Conservation (phyloP, 2,113 vertebrate genomes). For the Sorex fumeus region DNA sequence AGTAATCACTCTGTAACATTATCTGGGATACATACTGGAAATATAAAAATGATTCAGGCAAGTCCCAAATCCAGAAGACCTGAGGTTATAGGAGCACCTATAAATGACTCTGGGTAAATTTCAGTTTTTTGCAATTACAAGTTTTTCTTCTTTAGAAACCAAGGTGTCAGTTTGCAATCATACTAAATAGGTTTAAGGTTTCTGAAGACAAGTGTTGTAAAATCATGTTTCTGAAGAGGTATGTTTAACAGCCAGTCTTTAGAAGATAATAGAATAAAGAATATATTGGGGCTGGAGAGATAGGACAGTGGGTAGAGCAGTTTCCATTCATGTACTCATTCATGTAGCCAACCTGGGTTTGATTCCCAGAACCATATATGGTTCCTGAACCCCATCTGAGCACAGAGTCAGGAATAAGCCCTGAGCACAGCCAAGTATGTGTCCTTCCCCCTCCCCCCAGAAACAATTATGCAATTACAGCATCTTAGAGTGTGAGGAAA, state of each 20-base stretch:
- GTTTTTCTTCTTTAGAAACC: slow-evolving; percentile 15
- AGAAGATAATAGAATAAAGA: not conserved
- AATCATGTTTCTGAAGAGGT: not conserved
- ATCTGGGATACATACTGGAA: slow-evolving; percentile 30
- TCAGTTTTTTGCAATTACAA: slow-evolving; percentile 7
- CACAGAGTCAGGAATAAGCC: no score
- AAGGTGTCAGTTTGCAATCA: not conserved
- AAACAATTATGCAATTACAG: not conserved
- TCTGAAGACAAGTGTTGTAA: slow-evolving; percentile 4
- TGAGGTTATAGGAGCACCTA: not conserved
- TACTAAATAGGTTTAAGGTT: not conserved
- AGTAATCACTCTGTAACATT: slow-evolving; percentile 42
- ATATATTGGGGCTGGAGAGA: not conserved
- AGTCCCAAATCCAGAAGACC: not conserved
- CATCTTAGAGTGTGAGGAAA: not conserved
- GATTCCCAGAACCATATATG: no score
- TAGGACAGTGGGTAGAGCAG: no score
- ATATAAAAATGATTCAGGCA: not conserved
- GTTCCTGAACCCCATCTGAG: no score
- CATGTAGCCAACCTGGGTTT: no score
- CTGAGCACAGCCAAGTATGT: no score
- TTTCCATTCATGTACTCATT: no score
- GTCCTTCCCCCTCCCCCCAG: no score
- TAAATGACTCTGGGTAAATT: not conserved
- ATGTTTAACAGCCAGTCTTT: not conserved